Conservation (phyloP, 2,888 invertebrate species). For the Ormyrus nitidulus region DNA sequence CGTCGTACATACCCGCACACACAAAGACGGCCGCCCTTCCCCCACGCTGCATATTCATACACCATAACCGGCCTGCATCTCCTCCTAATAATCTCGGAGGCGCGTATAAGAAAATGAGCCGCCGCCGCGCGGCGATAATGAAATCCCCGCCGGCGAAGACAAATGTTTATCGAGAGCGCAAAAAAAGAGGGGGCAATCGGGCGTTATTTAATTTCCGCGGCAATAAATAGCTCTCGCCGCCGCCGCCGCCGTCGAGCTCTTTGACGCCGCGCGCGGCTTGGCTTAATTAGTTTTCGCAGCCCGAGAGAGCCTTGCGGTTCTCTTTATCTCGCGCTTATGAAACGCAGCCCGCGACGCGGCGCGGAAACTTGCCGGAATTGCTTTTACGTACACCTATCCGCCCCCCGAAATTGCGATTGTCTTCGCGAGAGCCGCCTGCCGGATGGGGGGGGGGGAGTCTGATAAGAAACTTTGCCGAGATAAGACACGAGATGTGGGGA, state of each 20-base stretch:
- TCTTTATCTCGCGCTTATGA: constrained; percentile 25
- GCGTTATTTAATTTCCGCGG: constrained; percentile 27
- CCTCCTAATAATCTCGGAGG: constrained; percentile 20
- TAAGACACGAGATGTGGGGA: constrained; percentile 19
- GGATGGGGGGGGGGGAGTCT: too few species aligned
- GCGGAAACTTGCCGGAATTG: constrained; percentile 18
- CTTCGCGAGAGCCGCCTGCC: constrained; percentile 12
- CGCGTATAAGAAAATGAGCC: constrained; percentile 28
- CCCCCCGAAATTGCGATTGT: constrained; percentile 49
- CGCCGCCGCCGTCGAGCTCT: too few species aligned
- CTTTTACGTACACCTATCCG: neutral
- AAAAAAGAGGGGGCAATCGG: neutral
- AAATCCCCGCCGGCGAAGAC: constrained; percentile 15
- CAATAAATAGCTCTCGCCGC: neutral
- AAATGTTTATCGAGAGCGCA: constrained; percentile 39
- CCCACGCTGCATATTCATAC: neutral
- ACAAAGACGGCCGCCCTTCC: too few species aligned
- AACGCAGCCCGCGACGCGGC: neutral
- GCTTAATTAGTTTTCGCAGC: constrained; percentile 46
- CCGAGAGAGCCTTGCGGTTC: constrained; percentile 19
- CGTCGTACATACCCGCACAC: too few species aligned
- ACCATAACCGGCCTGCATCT: neutral
- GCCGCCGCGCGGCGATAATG: neutral
- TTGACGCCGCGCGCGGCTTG: neutral
- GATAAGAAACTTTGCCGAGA: constrained; percentile 45